Conservation (phyloP, 2,113 vertebrate species). For the Steatornis caripensis region DNA sequence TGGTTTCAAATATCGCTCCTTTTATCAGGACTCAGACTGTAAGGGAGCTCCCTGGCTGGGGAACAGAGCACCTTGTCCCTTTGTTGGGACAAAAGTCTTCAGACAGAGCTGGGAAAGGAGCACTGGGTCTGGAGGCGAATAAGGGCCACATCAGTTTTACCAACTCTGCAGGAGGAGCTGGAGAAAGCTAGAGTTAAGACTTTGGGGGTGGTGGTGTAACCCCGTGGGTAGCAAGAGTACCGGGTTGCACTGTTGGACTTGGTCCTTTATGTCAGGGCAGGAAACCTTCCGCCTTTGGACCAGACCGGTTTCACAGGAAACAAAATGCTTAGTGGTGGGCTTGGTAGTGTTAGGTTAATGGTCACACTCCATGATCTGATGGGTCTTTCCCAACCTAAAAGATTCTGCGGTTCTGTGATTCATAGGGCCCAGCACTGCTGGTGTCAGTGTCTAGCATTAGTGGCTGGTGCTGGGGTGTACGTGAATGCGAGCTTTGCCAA, state of each 20-base stretch:
- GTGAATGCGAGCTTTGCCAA: not conserved
- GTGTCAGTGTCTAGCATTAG: fast-evolving
- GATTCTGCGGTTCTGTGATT: not conserved
- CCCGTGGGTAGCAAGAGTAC: fast-evolving
- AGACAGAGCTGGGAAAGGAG: not conserved
- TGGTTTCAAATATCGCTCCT: not conserved
- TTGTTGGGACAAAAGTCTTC: not conserved
- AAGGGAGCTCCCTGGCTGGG: not conserved
- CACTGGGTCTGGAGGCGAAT: not conserved
- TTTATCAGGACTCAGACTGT: not conserved
- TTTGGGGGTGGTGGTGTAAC: not conserved
- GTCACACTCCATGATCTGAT: fast-evolving
- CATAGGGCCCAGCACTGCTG: not conserved
- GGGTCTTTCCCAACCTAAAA: not conserved
- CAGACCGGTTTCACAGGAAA: fast-evolving
- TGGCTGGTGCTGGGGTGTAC: not conserved
- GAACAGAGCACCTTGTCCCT: not conserved
- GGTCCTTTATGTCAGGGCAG: not conserved
- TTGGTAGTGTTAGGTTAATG: not conserved
- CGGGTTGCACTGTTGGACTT: not conserved
- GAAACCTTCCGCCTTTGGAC: not conserved
- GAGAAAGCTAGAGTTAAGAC: not conserved
- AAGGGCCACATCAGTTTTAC: not conserved
- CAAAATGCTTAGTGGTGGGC: not conserved
- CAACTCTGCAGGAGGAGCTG: not conserved